phyloP scores from a whole-genome alignment of 2,113 vertebrate species.

The Pterocles gutturalis region DNA sequence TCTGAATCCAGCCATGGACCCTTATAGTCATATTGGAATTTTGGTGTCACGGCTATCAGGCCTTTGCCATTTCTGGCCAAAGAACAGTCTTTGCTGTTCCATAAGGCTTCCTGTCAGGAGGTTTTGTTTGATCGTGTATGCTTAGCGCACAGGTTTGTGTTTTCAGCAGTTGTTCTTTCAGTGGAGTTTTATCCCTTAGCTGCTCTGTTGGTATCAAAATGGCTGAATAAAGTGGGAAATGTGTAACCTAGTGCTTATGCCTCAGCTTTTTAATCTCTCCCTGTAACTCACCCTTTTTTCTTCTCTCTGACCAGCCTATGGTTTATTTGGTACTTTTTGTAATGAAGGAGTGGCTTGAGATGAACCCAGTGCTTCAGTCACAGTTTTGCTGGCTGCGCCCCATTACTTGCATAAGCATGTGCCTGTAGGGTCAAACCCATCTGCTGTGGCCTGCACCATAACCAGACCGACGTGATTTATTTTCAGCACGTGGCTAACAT shows the following conservation, averaged over 20 bases:
- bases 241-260: neutral
- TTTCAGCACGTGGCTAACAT: conserved; percentile 96
- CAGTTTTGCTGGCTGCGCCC: neutral
- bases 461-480: neutral
- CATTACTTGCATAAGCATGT: fast-evolving
- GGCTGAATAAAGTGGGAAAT: neutral
- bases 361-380: neutral
- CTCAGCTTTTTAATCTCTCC: neutral
- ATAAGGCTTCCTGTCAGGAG: neutral
- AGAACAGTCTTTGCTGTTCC: neutral
- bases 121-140: neutral
- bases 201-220: neutral
- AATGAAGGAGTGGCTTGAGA: neutral
- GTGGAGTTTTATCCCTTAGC: neutral
- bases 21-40: neutral
- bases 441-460: neutral
- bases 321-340: neutral
- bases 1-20: neutral
- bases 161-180: neutral
- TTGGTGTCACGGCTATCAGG: neutral
- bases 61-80: neutral
- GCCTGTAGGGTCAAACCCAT: neutral
- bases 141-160: neutral
- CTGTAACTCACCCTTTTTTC: neutral
- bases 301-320: neutral